A percentile compares a stretch with the other conserved stretches of the same genome.
These are phyloP conservation scores for Drosophila niveifrons DNA, from an alignment of 2,888 invertebrate genomes.

Conservation along the genomic window DNA sequence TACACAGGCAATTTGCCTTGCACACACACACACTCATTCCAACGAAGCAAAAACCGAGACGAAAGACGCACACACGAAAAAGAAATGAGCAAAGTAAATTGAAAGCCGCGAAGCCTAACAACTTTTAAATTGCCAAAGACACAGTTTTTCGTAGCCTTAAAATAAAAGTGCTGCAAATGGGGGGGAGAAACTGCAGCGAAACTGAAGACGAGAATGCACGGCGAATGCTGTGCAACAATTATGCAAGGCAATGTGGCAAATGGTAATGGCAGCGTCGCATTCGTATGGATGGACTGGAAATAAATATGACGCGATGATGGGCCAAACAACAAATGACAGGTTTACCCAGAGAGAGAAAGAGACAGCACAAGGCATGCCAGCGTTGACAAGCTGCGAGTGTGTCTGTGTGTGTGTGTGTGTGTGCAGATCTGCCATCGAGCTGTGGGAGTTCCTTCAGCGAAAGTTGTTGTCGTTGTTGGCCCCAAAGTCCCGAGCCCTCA, in stretches of 20 bases:
- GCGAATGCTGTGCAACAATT: slow-evolving; percentile 36
- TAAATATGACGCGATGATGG: slow-evolving; percentile 56
- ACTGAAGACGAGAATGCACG: slow-evolving; percentile 9
- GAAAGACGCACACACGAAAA: background rate
- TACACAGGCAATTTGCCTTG: slow-evolving; percentile 3
- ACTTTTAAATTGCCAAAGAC: background rate
- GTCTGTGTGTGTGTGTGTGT: background rate
- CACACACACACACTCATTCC: background rate
- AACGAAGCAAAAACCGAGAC: background rate
- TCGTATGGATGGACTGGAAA: slow-evolving; percentile 30
- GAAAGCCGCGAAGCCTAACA: no score
- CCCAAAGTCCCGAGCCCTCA: background rate
- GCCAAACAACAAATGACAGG: slow-evolving; percentile 62
- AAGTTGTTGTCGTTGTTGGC: background rate
- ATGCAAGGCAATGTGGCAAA: slow-evolving; percentile 25
- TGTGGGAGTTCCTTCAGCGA: slow-evolving; percentile 8
- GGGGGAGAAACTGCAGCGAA: slow-evolving; percentile 1
- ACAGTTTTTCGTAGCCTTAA: no score
- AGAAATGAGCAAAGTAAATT: background rate
- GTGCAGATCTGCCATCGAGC: slow-evolving; percentile 2
- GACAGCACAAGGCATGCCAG: background rate
- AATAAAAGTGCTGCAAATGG: no score
- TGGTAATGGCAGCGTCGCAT: slow-evolving; percentile 34
- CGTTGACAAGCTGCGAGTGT: slow-evolving; percentile 26
- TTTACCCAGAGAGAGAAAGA: slow-evolving; percentile 1